Evolutionary conservation across 2,113 vertebrate species (phyloP), one percentile per base, ranked within the genome.

Genomic region (Lophochroa leadbeateri): DNA sequence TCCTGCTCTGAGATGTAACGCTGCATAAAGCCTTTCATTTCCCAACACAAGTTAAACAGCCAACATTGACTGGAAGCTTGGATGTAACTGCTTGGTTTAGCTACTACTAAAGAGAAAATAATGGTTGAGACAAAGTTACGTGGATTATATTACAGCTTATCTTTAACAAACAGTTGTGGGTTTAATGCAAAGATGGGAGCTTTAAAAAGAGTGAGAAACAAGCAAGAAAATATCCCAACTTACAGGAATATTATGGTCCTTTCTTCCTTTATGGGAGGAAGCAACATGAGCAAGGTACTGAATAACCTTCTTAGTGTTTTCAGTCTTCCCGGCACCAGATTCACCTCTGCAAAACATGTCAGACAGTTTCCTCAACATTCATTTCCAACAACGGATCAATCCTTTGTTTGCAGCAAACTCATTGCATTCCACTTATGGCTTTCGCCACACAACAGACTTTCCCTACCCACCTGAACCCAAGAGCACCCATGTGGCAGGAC

Each of bases 231-330:
- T 11, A 35, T 6, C 84, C 69, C 84, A 92, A 99, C 99, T 99
- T 97, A 99, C 99, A 97, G 99, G 98, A 98, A 99, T 98, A 96
- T 98, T 99, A 96, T 99, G 99, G 97, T 99, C 99, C 98, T 99
- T 99, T 96, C 99, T 99, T 98, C 99, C 99, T 98, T 99, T 99
- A 95, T 99, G 99, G 72, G 99, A 99, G 88, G 99, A 99, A 86
- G 99, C 99, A 81, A 99, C 99, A 17, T 99, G 99, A 72, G 99
- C 99, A 95, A 99, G 98, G 97, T 99, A 99, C 86, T 99, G 99
- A 97, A 99, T 99, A 80, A 99, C 99, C 95, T 99, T 99, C 98
- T 99, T 99, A 19, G 99, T 99, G 97, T 99, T 99, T 96, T 99
- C 99, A 5, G 99, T 99, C 98, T 99, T 99, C 94, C 99, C 99